Evolutionary conservation across 2,797 vertebrate species (phyloP).

Genomic region (Pseudochirops cupreus): DNA sequence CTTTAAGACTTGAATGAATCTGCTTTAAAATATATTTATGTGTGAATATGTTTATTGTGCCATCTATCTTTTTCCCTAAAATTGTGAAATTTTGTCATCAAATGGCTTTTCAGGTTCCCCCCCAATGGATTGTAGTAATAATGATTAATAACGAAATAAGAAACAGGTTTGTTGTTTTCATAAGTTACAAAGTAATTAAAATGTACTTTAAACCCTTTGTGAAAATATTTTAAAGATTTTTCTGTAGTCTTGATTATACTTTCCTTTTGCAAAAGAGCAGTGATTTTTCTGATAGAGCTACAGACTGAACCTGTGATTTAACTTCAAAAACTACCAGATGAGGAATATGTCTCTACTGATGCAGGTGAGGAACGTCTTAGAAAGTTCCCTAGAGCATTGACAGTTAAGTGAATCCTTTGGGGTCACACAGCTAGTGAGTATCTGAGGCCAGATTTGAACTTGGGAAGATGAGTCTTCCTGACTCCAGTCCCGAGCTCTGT

Average conservation of each 20-base stretch:
- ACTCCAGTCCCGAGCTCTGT: not conserved
- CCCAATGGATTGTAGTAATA: conserved; percentile 10
- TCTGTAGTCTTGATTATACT: not conserved
- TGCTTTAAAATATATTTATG: not conserved
- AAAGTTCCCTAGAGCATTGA: not conserved
- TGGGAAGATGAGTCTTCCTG: not conserved
- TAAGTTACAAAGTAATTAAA: conserved; percentile 41
- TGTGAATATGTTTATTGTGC: not conserved
- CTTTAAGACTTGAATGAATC: not conserved
- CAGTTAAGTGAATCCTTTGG: not conserved
- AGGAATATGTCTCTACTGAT: not conserved
- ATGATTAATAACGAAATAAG: conserved; percentile 17
- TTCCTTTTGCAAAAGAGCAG: too few species aligned
- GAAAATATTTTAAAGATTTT: not conserved
- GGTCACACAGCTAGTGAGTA: not conserved
- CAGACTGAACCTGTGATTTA: not conserved
- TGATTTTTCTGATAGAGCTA: too few species aligned
- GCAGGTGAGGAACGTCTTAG: not conserved
- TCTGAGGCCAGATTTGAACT: not conserved
- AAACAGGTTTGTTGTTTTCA: not conserved
- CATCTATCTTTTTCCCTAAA: not conserved
- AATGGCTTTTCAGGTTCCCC: conserved; percentile 36
- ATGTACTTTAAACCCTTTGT: conserved; percentile 27
- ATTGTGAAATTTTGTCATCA: conserved; percentile 4
- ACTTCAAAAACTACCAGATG: not conserved